Evolutionary conservation across 2,113 vertebrate genomes (phyloP), one percentile per base, ranked within the genome.

Genomic region (Girardinichthys multiradiatus): DNA sequence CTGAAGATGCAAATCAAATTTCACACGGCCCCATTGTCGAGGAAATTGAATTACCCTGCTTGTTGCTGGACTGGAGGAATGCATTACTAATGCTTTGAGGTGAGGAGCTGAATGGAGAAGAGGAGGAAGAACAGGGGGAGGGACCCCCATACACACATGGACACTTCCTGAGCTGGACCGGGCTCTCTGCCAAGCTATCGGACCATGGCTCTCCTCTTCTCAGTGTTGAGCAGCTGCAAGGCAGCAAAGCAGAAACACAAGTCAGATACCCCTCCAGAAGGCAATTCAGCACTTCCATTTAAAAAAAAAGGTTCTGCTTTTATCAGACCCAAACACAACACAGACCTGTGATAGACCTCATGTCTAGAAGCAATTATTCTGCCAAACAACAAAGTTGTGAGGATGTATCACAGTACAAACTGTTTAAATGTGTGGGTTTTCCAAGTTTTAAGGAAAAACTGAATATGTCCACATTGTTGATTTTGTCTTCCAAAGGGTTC

Each of bases 41-140:
- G 90, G 83, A 92, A 93, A 93, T 93, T 87, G 80, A 93, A 92
- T 94, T 89, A 88, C 54, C 39, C 82, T 77, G 86, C 79, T 89
- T 84, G 86, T 89, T 90, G 86, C 89, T 63, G 77, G 68, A 81
- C 77, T 75, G 80, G 68, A 91, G 92, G 92, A 94, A 93, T 93
- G 91, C 91, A 74, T 88, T n/a, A 87, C 87, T 90, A 93, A 90
- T 91, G 89, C 89, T 86, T 86, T 90, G 89, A 90, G 88, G 82
- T 89, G 82, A 73, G 28, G 69, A 66, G 78, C 91, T 92, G 88
- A 94, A 93, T 90, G 80, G 82, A 57, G 74, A 57, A 11, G 66
- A 66, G 45, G 67, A 57, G 29, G 42, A 27, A 9, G 64, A 45
- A 19, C 37, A 42, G 48, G 45, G 59, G 30, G 57, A 15, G 58